A percentile compares a stretch with the other conserved stretches of the same genome.
Conservation (phyloP, 2,888 invertebrate species). For the Lymantria monacha region DNA sequence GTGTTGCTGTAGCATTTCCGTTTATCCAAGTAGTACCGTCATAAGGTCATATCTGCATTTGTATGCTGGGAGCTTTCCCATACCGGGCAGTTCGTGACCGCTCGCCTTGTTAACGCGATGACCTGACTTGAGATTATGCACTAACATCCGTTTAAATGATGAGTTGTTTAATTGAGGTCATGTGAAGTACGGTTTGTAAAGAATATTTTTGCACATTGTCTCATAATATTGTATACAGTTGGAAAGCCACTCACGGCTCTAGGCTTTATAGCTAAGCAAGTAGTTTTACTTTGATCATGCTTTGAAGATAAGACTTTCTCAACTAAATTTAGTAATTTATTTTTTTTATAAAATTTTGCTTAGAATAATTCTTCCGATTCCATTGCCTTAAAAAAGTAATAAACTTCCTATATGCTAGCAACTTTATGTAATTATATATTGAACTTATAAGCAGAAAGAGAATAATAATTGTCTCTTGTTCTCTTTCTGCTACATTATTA, state of each 20-base stretch:
- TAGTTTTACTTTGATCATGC: not conserved
- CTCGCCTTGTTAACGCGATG: slow-evolving; percentile 76
- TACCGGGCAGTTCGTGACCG: slow-evolving; percentile 78
- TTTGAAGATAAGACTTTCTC: not conserved
- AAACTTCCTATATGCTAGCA: too few relatives aligned
- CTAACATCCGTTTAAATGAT: slow-evolving; percentile 75
- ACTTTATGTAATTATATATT: too few relatives aligned
- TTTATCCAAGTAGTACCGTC: slow-evolving; percentile 35
- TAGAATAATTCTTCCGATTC: too few relatives aligned
- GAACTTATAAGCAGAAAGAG: too few relatives aligned
- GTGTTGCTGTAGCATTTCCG: slow-evolving; percentile 44
- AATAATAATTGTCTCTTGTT: too few relatives aligned
- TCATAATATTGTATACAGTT: slow-evolving; percentile 4
- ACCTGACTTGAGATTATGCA: slow-evolving; percentile 76
- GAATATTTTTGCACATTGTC: slow-evolving; percentile 43
- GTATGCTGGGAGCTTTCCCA: slow-evolving; percentile 80
- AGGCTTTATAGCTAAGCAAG: not conserved
- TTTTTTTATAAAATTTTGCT: too few relatives aligned
- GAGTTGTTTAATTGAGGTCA: slow-evolving; percentile 77
- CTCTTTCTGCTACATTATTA: too few relatives aligned
- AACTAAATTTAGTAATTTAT: not conserved
- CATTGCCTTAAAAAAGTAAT: too few relatives aligned
- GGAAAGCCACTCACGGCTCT: not conserved
- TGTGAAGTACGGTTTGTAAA: slow-evolving; percentile 38
- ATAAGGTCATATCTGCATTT: slow-evolving; percentile 69